phyloP scores from a whole-genome alignment of 2,797 vertebrate genomes.

The Sternotherus odoratus region DNA sequence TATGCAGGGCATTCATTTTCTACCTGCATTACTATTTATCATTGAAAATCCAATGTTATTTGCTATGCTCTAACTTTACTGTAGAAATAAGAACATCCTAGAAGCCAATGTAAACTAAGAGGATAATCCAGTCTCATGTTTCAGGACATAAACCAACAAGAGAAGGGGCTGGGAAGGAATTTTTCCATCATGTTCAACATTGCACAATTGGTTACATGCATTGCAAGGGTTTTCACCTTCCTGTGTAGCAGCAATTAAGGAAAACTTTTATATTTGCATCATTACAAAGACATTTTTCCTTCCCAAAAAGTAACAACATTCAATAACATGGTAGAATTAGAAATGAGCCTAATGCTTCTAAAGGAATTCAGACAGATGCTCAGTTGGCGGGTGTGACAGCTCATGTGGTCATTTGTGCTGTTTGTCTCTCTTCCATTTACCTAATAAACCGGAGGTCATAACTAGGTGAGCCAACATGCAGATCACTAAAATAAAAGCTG shows the following conservation, averaged over 20 bases:
- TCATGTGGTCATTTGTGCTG: neutral
- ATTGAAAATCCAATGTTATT: neutral
- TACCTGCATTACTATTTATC: accelerated
- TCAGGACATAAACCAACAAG: neutral
- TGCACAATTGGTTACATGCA: neutral
- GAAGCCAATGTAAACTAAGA: accelerated
- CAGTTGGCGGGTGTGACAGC: neutral
- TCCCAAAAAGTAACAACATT: neutral
- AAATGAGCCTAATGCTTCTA: neutral
- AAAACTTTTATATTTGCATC: neutral
- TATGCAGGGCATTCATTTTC: neutral
- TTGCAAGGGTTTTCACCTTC: neutral
- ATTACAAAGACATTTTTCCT: neutral
- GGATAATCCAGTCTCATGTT: neutral
- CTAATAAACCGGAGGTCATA: neutral
- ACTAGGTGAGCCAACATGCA: neutral
- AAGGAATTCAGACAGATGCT: neutral
- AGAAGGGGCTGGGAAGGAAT: neutral
- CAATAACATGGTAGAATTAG: neutral
- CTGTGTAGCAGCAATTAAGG: accelerated
- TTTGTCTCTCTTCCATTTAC: neutral
- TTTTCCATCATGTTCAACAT: neutral
- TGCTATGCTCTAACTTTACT: neutral
- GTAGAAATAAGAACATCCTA: accelerated
- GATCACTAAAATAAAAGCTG: neutral